These are phyloP conservation scores for Hippolais icterina DNA, from an alignment of 2,113 vertebrate species.

Conservation along the genomic window DNA sequence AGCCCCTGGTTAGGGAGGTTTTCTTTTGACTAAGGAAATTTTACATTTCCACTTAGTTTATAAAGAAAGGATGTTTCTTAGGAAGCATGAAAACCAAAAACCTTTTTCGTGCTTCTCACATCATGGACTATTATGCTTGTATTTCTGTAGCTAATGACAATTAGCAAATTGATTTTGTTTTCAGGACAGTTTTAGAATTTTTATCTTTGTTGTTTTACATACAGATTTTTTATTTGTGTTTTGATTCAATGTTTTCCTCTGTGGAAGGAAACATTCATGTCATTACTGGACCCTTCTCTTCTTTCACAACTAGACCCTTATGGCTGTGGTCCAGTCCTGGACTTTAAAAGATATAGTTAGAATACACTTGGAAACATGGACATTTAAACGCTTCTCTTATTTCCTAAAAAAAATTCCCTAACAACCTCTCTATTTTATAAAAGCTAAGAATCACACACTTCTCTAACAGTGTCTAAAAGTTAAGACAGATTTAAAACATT, in stretches of 20 bases:
- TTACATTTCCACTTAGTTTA: neutral
- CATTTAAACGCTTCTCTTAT: neutral
- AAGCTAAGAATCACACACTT: neutral
- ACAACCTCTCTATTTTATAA: neutral
- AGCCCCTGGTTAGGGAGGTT: neutral
- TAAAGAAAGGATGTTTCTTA: neutral
- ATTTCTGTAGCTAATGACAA: neutral
- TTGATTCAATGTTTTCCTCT: neutral
- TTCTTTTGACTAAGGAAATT: neutral
- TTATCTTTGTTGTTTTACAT: neutral
- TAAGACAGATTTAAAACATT: neutral
- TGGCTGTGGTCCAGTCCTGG: neutral
- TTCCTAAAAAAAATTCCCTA: neutral
- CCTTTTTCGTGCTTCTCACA: neutral
- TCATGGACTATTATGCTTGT: fast-evolving
- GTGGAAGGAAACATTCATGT: neutral
- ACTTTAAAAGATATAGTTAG: neutral
- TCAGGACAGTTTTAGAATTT: neutral
- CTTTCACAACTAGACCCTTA: neutral
- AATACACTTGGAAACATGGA: neutral
- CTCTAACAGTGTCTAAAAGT: neutral
- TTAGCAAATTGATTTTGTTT: neutral
- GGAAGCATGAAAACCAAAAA: neutral
- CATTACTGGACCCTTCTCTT: neutral
- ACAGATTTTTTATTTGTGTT: neutral